Evolutionary conservation across 2,888 invertebrate genomes (phyloP), one percentile per base, ranked within the genome.

Genomic region (Nomada ruficornis): DNA sequence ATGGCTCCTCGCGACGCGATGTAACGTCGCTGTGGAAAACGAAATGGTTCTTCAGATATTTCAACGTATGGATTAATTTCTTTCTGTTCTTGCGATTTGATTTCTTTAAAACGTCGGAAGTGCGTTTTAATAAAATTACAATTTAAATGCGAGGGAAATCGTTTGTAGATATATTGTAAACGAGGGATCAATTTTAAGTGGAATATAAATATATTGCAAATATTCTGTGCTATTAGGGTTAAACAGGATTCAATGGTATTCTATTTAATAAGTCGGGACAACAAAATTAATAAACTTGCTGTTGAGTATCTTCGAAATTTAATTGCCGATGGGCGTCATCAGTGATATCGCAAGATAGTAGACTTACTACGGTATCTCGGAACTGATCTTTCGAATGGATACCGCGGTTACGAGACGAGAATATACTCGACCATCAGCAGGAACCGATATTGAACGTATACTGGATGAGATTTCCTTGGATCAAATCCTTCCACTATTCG

Each of bases 401-500:
- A 77, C 57, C 73, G 44, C 55, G 77, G 83, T 86, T 88, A 85
- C 76, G 87, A 73, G 84, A 83, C 76, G 84, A 74, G 83, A 82
- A 86, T 86, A 85, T 84, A 88, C 72, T 81, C 80, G 80, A 83
- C 82, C 72, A 85, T 85, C 86, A 68, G 67, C 54, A 50, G 80
- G 64, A 82, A 82, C 65, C 84, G 86, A 83, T 88, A 88, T 79
- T 60, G 82, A 77, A 65, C 67, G 67, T 70, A 86, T 36, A 80
- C 71, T 55, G 80, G 80, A 83, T 86, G 80, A 85, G 83, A 88
- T 88, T 88, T 85, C 82, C 86, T 80, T 82, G 70, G 76, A 64
- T 55, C 50, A 84, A 87, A 86, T 83, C 77, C 74, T 78, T 80
- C 71, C 67, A 54, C 80, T 36, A 69, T 86, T 69, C 73, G 73